Evolutionary conservation across 2,888 invertebrate species (phyloP).

Genomic region (Xylota segnis): DNA sequence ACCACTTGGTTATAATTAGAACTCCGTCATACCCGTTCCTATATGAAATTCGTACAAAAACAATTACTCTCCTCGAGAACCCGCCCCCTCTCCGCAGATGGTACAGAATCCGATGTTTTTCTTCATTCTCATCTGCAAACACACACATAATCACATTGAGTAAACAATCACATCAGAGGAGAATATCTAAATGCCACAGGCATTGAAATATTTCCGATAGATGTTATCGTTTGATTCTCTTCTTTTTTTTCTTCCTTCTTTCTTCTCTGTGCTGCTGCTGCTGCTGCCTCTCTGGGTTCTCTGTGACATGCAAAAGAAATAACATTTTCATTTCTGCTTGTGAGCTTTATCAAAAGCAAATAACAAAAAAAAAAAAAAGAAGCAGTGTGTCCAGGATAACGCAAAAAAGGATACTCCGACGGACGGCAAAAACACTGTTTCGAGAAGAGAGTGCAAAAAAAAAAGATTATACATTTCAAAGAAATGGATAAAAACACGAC

Average conservation of each 20-base stretch:
- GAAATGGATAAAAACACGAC: constrained; percentile 24
- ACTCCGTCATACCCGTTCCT: constrained; percentile 43
- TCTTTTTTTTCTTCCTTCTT: constrained; percentile 14
- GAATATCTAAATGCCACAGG: constrained; percentile 69
- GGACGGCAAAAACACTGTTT: constrained; percentile 11
- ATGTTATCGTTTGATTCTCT: constrained; percentile 72
- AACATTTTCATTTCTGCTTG: constrained; percentile 55
- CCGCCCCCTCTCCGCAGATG: constrained; percentile 17
- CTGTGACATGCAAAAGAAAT: constrained; percentile 61
- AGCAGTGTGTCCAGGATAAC: constrained; percentile 58
- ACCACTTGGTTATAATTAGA: constrained; percentile 53
- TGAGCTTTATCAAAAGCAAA: constrained; percentile 43
- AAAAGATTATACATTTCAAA: constrained; percentile 41
- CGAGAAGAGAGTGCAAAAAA: constrained; percentile 1
- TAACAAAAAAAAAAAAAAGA: constrained; percentile 52
- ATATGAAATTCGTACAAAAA: constrained; percentile 37
- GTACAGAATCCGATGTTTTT: constrained; percentile 55
- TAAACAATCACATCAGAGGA: constrained; percentile 73
- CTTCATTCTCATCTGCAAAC: constrained; percentile 70
- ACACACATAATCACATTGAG: constrained; percentile 71
- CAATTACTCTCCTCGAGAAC: constrained; percentile 42
- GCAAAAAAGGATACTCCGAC: constrained; percentile 39
- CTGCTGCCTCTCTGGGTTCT: constrained; percentile 6
- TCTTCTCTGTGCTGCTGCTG: constrained; percentile 17
- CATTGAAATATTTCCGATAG: constrained; percentile 75